These are phyloP conservation scores for Bellardia pandia DNA, from an alignment of 2,888 invertebrate genomes.

Conservation along the genomic window DNA sequence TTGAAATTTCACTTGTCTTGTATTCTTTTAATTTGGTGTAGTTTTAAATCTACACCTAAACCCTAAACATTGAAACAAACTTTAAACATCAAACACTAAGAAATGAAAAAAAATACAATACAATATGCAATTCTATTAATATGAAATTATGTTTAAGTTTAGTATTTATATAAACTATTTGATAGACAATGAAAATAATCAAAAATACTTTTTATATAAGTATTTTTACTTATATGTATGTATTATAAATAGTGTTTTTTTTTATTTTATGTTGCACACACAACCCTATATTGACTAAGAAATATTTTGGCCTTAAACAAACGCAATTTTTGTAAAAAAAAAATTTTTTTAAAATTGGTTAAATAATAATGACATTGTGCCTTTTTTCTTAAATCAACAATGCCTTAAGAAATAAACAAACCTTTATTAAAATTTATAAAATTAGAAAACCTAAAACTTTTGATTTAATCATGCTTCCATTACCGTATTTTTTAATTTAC, in stretches of 20 bases:
- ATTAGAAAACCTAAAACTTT: constrained; percentile 13
- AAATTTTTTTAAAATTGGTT: background rate
- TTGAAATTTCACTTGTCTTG: background rate
- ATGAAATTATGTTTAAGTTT: constrained; percentile 50
- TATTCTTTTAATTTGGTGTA: constrained; percentile 11
- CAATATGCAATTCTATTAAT: constrained; percentile 31
- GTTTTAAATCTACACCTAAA: constrained; percentile 1
- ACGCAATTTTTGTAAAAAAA: constrained; percentile 1
- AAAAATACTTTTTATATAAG: constrained; percentile 39
- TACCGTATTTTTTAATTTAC: constrained; percentile 39
- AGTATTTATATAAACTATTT: constrained; percentile 42
- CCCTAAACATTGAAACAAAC: constrained; percentile 2
- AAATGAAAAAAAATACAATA: background rate
- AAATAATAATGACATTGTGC: constrained; percentile 50
- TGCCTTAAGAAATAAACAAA: constrained; percentile 52
- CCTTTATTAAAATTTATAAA: constrained; percentile 11
- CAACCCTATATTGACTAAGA: background rate
- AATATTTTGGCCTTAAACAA: constrained; percentile 44
- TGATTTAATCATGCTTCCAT: constrained; percentile 64
- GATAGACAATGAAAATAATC: background rate
- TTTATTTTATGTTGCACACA: constrained; percentile 40
- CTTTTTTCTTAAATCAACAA: constrained; percentile 46
- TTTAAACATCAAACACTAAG: background rate
- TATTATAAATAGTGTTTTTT: constrained; percentile 27
- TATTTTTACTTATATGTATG: constrained; percentile 30